A percentile compares a stretch with the other conserved stretches of the same genome.
Conservation (phyloP, 2,113 vertebrate species). For the Melanocharis versteri region DNA sequence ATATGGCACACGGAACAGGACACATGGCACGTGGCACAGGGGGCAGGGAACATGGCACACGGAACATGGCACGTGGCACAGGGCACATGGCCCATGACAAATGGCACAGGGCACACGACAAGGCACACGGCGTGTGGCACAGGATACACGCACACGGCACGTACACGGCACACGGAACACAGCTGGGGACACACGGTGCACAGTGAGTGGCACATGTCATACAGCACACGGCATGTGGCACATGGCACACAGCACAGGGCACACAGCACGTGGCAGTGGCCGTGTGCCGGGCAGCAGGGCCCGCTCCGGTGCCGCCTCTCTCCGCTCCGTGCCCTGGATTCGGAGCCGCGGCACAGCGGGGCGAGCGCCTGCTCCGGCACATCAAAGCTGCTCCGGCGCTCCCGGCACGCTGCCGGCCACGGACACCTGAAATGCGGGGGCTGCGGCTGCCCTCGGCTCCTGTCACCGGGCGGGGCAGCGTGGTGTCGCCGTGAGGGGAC, state of each 20-base stretch:
- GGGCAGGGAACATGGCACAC: fast-evolving
- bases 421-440: background rate
- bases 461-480: fast-evolving
- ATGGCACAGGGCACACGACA: fast-evolving
- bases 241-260: fast-evolving
- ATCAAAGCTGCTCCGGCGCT: background rate
- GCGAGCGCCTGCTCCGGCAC: background rate
- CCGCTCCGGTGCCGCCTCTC: fast-evolving
- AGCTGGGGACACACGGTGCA: fast-evolving
- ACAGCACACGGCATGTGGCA: fast-evolving
- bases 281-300: background rate
- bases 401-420: background rate
- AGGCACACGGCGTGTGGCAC: fast-evolving
- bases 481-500: background rate
- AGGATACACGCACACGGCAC: no score
- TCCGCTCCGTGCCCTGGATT: background rate
- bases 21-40: background rate
- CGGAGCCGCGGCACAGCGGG: background rate
- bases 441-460: background rate
- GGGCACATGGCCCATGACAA: fast-evolving
- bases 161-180: fast-evolving
- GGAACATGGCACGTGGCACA: background rate
- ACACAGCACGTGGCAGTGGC: background rate
- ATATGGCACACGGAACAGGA: fast-evolving
- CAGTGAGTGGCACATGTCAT: fast-evolving